These are phyloP conservation scores for Zaprionus gabonicus DNA, from an alignment of 1,140 invertebrate genomes.

Conservation along the genomic window DNA sequence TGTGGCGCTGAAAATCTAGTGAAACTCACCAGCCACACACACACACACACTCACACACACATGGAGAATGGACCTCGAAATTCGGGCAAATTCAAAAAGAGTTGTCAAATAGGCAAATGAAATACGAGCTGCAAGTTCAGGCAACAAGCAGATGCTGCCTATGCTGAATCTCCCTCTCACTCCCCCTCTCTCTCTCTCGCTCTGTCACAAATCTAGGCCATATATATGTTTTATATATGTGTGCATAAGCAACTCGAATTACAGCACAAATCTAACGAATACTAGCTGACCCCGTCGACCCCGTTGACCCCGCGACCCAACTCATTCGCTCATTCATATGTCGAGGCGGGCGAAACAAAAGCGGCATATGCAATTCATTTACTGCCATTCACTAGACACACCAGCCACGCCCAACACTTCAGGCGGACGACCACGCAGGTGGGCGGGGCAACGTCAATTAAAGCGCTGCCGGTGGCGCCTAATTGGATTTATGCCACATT, in stretches of 20 bases:
- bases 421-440: neutral
- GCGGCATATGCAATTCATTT: constrained; percentile 77
- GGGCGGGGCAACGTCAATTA: constrained; percentile 69
- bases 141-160: constrained; percentile 3
- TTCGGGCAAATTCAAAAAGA: constrained; percentile 11
- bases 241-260: constrained; percentile 11
- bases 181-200: neutral
- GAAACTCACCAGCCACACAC: neutral
- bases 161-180: neutral
- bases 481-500: constrained; percentile 83
- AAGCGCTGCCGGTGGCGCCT: constrained; percentile 73
- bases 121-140: constrained; percentile 38
- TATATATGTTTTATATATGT: neutral
- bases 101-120: constrained; percentile 30
- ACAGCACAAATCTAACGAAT: constrained; percentile 1
- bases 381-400: constrained; percentile 50
- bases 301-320: constrained; percentile 16
- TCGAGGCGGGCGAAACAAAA: constrained; percentile 59
- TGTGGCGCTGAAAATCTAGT: constrained; percentile 2
- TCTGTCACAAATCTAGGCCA: constrained; percentile 39
- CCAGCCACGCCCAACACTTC: constrained; percentile 22
- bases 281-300: constrained; percentile 30
- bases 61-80: constrained; percentile 9
- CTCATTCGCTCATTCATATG: constrained; percentile 48
- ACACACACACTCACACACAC: neutral